A percentile compares a stretch with the other conserved stretches of the same genome.
Conservation (phyloP, 2,797 vertebrate species). For the Micrastur ruficollis region DNA sequence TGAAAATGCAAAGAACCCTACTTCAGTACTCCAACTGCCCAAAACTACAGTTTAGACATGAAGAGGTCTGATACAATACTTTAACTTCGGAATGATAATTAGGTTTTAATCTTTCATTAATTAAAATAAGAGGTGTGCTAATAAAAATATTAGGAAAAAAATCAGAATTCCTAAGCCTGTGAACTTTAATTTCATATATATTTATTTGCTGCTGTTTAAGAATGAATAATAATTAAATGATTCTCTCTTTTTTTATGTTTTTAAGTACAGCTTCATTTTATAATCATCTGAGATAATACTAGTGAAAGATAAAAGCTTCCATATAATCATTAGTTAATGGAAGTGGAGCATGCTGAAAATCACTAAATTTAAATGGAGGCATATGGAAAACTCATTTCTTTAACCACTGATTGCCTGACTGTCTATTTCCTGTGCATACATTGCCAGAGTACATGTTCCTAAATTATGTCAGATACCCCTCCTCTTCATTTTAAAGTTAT, state of each 20-base stretch:
- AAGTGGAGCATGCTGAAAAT: background rate
- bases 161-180: background rate
- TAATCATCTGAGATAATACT: background rate
- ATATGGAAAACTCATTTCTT: background rate
- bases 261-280: background rate
- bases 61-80: background rate
- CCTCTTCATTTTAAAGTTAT: background rate
- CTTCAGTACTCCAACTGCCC: background rate
- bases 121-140: background rate
- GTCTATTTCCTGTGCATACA: background rate
- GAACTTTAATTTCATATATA: background rate
- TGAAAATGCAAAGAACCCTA: background rate
- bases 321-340: background rate
- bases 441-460: background rate
- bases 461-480: background rate
- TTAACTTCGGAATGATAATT: background rate
- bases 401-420: background rate
- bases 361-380: background rate
- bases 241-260: background rate
- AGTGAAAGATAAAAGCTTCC: constrained; percentile 11
- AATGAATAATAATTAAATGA: background rate
- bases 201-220: background rate
- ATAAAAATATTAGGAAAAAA: background rate
- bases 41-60: background rate
- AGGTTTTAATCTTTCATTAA: background rate